Evolutionary conservation across 2,113 vertebrate species (phyloP).

Genomic region (Corythoichthys haematopterus): DNA sequence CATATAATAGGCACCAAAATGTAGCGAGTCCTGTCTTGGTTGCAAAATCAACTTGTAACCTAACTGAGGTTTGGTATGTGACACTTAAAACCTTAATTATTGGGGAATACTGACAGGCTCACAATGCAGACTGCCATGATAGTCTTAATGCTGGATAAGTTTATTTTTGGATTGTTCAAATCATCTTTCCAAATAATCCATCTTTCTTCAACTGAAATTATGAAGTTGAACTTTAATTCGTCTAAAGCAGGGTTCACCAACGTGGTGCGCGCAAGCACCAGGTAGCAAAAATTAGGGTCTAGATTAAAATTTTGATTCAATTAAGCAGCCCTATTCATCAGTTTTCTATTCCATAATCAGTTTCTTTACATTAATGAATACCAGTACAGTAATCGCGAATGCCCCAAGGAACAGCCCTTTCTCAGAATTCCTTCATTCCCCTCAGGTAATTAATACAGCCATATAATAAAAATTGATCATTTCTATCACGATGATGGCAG

Average conservation of each 20-base stretch:
- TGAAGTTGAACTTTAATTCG: background rate
- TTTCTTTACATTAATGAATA: too few species aligned
- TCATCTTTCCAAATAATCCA: background rate
- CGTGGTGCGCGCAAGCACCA: too few species aligned
- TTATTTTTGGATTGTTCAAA: background rate
- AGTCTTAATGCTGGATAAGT: background rate
- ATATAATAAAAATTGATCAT: background rate
- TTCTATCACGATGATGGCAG: background rate
- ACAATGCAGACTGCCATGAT: background rate
- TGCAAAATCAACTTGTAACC: background rate
- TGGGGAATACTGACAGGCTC: background rate
- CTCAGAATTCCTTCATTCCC: background rate
- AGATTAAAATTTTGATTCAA: too few species aligned
- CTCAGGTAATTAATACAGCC: background rate
- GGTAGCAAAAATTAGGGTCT: too few species aligned
- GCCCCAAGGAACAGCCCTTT: background rate
- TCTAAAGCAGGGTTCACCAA: too few species aligned
- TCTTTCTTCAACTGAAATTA: background rate
- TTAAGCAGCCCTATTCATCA: too few species aligned
- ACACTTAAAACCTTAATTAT: conserved; percentile 5
- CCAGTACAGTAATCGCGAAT: background rate
- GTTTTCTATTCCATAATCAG: too few species aligned
- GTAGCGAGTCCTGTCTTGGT: background rate
- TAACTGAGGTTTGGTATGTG: background rate
- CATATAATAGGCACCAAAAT: conserved; percentile 1